phyloP scores from a whole-genome alignment of 2,113 vertebrate species.

The Bungarus multicinctus region DNA sequence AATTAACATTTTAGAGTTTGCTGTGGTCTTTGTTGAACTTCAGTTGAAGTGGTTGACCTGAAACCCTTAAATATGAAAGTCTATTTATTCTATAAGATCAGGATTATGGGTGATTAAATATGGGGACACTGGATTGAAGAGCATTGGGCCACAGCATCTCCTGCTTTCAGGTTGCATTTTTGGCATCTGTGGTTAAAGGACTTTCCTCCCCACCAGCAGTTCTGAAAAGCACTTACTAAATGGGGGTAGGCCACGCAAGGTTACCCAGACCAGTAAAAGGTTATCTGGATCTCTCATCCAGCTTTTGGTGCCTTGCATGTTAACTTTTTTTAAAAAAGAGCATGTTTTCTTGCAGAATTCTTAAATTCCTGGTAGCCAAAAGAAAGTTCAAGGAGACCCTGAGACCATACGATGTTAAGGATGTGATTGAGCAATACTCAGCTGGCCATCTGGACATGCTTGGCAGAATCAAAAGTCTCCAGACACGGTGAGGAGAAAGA shows the following conservation, averaged over 20 bases:
- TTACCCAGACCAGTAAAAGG: not conserved
- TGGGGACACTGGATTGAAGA: not conserved
- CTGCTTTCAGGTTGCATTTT: not conserved
- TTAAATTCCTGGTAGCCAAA: slow-evolving; percentile 99
- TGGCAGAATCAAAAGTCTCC: slow-evolving; percentile 96
- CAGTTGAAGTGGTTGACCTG: not conserved
- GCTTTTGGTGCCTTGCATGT: not conserved
- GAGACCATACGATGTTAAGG: slow-evolving; percentile 95
- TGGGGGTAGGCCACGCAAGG: not conserved
- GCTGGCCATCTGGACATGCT: slow-evolving; percentile 98
- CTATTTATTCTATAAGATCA: not conserved
- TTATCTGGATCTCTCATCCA: not conserved
- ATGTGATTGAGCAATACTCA: slow-evolving; percentile 98
- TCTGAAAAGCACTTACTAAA: not conserved
- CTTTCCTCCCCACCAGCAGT: not conserved
- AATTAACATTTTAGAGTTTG: not conserved
- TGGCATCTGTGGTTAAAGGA: not conserved
- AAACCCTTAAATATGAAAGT: not conserved
- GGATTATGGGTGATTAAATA: not conserved
- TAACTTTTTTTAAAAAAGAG: rapidly evolving
- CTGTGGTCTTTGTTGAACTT: not conserved
- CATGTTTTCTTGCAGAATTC: slow-evolving; percentile 74
- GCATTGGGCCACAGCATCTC: not conserved
- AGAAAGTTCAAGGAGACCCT: slow-evolving; percentile 98
- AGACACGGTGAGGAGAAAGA: slow-evolving; percentile 73